Evolutionary conservation across 2,888 invertebrate species (phyloP), one percentile per base, ranked within the genome.

Genomic region (Apodemia zela): DNA sequence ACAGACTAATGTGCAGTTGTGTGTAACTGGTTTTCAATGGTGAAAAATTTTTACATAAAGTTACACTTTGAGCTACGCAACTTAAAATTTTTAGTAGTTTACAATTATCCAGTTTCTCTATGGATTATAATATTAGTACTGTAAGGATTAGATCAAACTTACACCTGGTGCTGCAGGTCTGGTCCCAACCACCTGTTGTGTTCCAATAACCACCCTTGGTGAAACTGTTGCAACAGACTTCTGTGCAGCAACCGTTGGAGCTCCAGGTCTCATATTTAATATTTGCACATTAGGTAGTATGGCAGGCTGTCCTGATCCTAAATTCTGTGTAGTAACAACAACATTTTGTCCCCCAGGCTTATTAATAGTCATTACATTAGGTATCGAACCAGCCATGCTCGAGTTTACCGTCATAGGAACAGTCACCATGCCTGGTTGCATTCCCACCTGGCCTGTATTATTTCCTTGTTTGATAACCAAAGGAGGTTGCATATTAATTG

Each of bases 111-210:
- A 33, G 33, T 18, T 61, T 18, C 35, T 29, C 17, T 33, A 49
- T 8, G 15, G 6, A 51, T 38, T 10, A 35, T n/a, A 54, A 61
- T 35, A 15, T 33, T 18, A 18, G 8, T 13, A n/a, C 45, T 45
- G 0, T 6, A 45, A 45, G n/a, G 5, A 45, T 45, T 15, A 51
- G 1, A 7, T 15, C 13, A 25, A 69, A 85, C 86, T 94, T 93
- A 96, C 95, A 84, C 95, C 95, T 73, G 97, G 96, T 83, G 95
- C 94, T 73, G 96, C 95, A 62, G 96, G 95, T 81, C 97, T 93
- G 60, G 96, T 93, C 73, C 96, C 96, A 72, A 96, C 95, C 91
- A 97, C 94, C 85, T 97, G 96, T 75, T 95, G 96, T 68, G 95
- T 93, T 75, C 96, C 96, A 74, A 97, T 95, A 74, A 97, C 96